Evolutionary conservation across 2,113 vertebrate genomes (phyloP), one percentile per base, ranked within the genome.

Genomic region (Pelvicachromis taeniatus): DNA sequence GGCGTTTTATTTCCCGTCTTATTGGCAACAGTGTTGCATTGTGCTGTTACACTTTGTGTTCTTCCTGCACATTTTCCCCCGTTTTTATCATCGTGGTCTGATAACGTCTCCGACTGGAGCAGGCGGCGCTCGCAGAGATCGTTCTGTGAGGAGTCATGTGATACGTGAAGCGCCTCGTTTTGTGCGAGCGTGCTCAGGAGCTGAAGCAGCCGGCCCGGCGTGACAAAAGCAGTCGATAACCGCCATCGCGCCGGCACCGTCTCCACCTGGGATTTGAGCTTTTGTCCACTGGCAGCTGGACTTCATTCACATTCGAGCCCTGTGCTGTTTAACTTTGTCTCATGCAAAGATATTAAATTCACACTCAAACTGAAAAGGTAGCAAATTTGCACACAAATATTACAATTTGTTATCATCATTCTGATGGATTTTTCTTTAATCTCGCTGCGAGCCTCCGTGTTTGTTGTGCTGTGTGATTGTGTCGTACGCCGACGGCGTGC

Each of bases 391-490:
- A n/a, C 16, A 75, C 7, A 50, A 50, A 75, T 31, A 31, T 31
- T 9, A 12, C 16, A 59, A 58, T 77, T 58, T 56, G 0, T 81
- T 45, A 35, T 35, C 35, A 16, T 58, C 3, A 4, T 83, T 35
- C 10, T 42, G 21, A 42, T 10, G 0, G 29, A 59, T 59, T 48
- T 50, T 70, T 0, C 3, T 26, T 21, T 13, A n/a, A 48, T 59
- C 42, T 31, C 4, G 7, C 13, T 35, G 19, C 3, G 2, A 52
- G 68, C 45, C 10, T 75, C 35, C 0, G 19, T 23, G 58, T 19
- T 63, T 50, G 65, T 35, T 58, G 50, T 29, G 68, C 23, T 11
- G 9, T 73, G 14, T 73, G 40, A 29, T 75, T 17, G 16, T 55
- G 55, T 40, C 14, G 33, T 55, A 48, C 45, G 81, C 26, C 40